phyloP scores from a whole-genome alignment of 2,888 invertebrate genomes.

The Taphrorychus bicolor region DNA sequence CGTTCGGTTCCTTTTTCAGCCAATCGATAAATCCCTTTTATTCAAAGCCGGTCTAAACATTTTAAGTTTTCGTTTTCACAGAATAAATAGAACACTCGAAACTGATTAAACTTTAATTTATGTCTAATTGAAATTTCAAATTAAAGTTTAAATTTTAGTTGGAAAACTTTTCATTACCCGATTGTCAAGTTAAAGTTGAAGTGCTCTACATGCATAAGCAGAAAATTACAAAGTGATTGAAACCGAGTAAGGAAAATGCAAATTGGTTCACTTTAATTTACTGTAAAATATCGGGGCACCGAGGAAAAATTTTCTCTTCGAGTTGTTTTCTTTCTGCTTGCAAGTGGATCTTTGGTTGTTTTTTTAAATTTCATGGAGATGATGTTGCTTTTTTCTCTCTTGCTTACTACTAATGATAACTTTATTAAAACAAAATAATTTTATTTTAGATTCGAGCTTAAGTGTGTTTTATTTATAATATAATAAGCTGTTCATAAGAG shows the following conservation, averaged over 20 bases:
- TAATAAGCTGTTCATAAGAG: no score
- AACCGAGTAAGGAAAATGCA: conserved; percentile 5
- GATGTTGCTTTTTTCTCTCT: no score
- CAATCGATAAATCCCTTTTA: conserved; percentile 32
- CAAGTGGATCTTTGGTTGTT: neutral
- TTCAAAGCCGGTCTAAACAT: conserved; percentile 23
- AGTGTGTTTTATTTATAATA: no score
- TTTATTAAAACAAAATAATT: no score
- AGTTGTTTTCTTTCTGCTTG: neutral
- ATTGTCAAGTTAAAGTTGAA: conserved; percentile 20
- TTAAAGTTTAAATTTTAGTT: conserved; percentile 22
- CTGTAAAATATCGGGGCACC: neutral
- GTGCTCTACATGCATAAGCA: conserved; percentile 10
- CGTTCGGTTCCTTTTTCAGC: conserved; percentile 11
- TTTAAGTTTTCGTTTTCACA: conserved; percentile 26
- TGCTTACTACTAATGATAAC: no score
- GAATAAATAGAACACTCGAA: conserved; percentile 33
- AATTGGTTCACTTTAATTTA: conserved; percentile 4
- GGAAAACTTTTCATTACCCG: conserved; percentile 18
- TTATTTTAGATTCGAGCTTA: no score
- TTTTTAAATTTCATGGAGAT: conserved; percentile 7
- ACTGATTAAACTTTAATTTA: conserved; percentile 34
- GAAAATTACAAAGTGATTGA: conserved; percentile 12
- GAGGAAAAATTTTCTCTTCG: neutral
- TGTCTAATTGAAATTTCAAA: conserved; percentile 33